Evolutionary conservation across 2,113 vertebrate genomes (phyloP).

Genomic region (Cygnus atratus): DNA sequence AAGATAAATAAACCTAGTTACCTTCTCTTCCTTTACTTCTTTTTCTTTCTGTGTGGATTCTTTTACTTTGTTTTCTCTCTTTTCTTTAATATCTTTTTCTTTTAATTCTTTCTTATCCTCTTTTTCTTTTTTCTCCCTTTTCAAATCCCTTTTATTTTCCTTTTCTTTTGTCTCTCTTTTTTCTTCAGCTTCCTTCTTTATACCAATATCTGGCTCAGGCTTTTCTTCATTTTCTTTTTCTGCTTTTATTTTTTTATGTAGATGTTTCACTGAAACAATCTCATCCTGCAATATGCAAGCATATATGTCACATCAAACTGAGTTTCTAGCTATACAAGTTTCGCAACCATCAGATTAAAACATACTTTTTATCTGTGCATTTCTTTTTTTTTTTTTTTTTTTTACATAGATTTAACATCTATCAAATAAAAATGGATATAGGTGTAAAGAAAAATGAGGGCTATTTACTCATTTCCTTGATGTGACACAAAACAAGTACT

Average conservation of each 20-base stretch:
- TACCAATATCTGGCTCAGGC: slow-evolving; percentile 77
- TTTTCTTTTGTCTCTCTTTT: slow-evolving; percentile 81
- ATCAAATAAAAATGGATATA: not conserved
- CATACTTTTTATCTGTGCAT: not conserved
- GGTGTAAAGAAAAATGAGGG: not conserved
- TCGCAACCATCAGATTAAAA: not conserved
- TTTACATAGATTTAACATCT: not conserved
- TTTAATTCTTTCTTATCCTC: slow-evolving; percentile 79
- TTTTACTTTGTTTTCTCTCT: slow-evolving; percentile 83
- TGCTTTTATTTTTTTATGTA: slow-evolving; percentile 81
- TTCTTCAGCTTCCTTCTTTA: slow-evolving; percentile 84
- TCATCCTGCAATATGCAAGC: slow-evolving; percentile 82
- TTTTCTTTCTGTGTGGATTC: slow-evolving; percentile 86
- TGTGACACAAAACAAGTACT: slow-evolving; percentile 2
- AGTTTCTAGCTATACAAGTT: not conserved
- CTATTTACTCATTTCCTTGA: not conserved
- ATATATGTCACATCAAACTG: slow-evolving; percentile 58
- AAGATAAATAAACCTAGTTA: slow-evolving; percentile 54
- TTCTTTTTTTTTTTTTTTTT: not conserved
- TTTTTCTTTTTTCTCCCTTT: slow-evolving; percentile 86
- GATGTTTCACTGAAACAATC: slow-evolving; percentile 77
- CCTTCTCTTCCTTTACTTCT: slow-evolving; percentile 84
- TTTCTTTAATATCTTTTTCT: slow-evolving; percentile 86
- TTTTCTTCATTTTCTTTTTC: slow-evolving; percentile 83
- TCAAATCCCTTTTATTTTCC: slow-evolving; percentile 81